Percentiles rank a stretch among this genome's conserved stretches.
These are phyloP conservation scores for Cosmia trapezina DNA, from an alignment of 2,888 invertebrate genomes.

Conservation along the genomic window DNA sequence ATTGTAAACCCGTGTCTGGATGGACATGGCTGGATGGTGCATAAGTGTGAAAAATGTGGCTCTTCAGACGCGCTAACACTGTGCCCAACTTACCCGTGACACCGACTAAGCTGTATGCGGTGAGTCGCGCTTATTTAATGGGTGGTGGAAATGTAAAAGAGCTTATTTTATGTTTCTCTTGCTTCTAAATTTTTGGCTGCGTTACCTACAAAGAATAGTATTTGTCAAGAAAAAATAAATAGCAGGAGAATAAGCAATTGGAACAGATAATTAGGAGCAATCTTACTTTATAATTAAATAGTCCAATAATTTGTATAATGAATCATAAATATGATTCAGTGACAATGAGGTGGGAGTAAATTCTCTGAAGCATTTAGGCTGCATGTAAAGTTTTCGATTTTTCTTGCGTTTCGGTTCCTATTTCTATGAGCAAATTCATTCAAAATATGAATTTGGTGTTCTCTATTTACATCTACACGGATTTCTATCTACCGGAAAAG, in stretches of 20 bases:
- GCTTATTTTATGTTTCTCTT: slow-evolving; percentile 4
- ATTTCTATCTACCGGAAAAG: background rate
- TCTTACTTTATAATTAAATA: slow-evolving; percentile 14
- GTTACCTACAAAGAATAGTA: background rate
- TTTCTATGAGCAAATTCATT: background rate
- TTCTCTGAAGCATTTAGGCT: background rate
- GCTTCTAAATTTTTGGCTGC: slow-evolving; percentile 2
- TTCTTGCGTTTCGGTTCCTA: no score
- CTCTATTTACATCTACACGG: background rate
- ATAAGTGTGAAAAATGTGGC: slow-evolving; percentile 76
- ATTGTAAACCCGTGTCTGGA: slow-evolving; percentile 50
- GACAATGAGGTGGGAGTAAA: no score
- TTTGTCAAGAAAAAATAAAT: background rate
- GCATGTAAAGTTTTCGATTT: background rate
- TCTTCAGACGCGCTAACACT: slow-evolving; percentile 80
- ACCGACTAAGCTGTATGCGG: slow-evolving; percentile 69
- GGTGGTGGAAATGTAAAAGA: background rate
- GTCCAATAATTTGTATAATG: slow-evolving; percentile 7
- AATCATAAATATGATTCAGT: no score
- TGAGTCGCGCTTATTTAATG: slow-evolving; percentile 61
- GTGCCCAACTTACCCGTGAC: slow-evolving; percentile 73
- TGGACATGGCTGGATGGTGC: slow-evolving; percentile 42
- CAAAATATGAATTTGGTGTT: background rate
- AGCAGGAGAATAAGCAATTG: background rate
- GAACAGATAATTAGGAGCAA: background rate